These are phyloP conservation scores for Eulimnadia texana DNA, from an alignment of 1,140 invertebrate species.

Conservation along the genomic window DNA sequence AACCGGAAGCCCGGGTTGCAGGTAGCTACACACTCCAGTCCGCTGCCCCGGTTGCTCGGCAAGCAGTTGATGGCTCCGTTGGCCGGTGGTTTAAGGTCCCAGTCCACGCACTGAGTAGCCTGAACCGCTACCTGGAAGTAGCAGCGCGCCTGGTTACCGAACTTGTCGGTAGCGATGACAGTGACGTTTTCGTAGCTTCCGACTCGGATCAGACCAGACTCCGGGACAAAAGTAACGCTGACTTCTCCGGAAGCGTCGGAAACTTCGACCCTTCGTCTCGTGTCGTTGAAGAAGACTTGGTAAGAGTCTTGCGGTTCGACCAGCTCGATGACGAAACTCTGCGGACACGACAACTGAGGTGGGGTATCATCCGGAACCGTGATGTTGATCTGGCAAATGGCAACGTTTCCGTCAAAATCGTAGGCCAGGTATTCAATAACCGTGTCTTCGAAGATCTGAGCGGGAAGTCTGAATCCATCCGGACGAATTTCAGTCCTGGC, in stretches of 20 bases:
- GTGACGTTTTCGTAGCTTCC: constrained; percentile 90
- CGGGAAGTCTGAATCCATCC: constrained; percentile 73
- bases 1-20: constrained; percentile 84
- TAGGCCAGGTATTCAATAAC: constrained; percentile 90
- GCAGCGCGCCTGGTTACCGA: constrained; percentile 76
- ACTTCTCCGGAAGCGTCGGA: constrained; percentile 82
- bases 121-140: constrained; percentile 86
- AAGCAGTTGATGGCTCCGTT: constrained; percentile 78
- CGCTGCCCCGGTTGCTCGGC: constrained; percentile 43
- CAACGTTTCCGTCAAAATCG: constrained; percentile 92
- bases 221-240: constrained; percentile 62
- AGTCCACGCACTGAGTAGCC: constrained; percentile 84
- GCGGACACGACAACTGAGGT: constrained; percentile 81
- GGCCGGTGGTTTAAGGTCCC: constrained; percentile 74
- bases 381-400: constrained; percentile 90
- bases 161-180: constrained; percentile 73
- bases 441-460: constrained; percentile 75
- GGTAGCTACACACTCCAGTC: constrained; percentile 74
- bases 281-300: constrained; percentile 83
- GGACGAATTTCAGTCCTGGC: constrained; percentile 82
- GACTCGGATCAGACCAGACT: constrained; percentile 70
- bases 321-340: constrained; percentile 87
- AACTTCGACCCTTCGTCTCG: constrained; percentile 64
- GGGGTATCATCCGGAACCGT: constrained; percentile 87
- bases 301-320: constrained; percentile 80